Percentiles rank a stretch among this genome's conserved stretches.
These are phyloP conservation scores for Macaca mulatta DNA, from an alignment of 2,113 vertebrate genomes.

Conservation along the genomic window DNA sequence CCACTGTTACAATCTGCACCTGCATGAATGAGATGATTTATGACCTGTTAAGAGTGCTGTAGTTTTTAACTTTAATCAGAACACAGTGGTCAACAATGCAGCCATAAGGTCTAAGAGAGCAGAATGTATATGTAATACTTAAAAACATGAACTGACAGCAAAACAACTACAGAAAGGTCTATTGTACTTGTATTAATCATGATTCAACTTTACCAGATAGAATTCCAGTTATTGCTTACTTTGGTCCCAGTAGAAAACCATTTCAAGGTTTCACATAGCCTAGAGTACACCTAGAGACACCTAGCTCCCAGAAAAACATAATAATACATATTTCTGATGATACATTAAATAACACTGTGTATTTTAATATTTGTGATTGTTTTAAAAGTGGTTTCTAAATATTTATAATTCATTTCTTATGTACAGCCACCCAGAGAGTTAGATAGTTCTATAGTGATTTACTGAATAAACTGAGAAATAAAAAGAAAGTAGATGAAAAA, in stretches of 20 bases:
- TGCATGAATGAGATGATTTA: constrained; percentile 63
- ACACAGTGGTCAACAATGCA: constrained; percentile 12
- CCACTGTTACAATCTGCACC: neutral
- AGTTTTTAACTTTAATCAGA: constrained; percentile 59
- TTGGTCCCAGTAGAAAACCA: constrained; percentile 9
- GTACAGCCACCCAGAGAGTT: neutral
- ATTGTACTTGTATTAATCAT: neutral
- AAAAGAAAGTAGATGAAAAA: neutral
- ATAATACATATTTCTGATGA: neutral
- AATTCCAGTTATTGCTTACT: neutral
- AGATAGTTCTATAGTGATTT: neutral
- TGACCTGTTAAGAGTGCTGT: constrained; percentile 6
- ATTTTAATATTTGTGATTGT: constrained; percentile 5
- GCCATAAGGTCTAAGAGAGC: neutral
- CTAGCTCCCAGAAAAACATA: neutral
- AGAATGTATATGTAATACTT: constrained; percentile 7
- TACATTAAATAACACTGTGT: neutral
- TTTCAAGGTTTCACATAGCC: neutral
- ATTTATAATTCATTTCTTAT: constrained; percentile 15
- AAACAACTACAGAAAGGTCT: neutral
- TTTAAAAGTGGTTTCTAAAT: neutral
- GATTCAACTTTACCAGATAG: constrained; percentile 27
- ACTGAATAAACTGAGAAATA: neutral
- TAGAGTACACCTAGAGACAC: neutral
- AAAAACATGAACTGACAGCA: constrained; percentile 38